phyloP scores from a whole-genome alignment of 2,797 vertebrate genomes.

The Malacoraja senta region DNA sequence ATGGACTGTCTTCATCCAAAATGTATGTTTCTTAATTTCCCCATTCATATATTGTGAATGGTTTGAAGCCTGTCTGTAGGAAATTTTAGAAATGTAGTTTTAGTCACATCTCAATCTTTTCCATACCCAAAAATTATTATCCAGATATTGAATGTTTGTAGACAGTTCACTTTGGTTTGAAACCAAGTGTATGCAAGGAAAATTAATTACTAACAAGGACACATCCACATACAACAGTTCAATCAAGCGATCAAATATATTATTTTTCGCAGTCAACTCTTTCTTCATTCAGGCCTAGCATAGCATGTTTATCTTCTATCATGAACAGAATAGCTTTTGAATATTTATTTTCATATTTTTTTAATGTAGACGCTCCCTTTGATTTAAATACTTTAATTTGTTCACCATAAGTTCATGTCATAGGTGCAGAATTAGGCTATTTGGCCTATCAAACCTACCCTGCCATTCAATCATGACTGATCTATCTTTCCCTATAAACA shows the following conservation, averaged over 20 bases:
- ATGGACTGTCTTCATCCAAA: neutral
- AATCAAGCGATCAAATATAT: too few species aligned
- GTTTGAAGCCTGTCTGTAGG: neutral
- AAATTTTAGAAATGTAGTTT: neutral
- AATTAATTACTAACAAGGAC: neutral
- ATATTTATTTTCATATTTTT: neutral
- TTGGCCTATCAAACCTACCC: too few species aligned
- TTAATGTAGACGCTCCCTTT: neutral
- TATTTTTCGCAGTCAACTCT: neutral
- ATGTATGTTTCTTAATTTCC: neutral
- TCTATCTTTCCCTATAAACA: too few species aligned
- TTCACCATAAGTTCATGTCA: neutral
- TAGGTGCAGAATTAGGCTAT: too few species aligned
- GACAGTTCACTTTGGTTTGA: too few species aligned
- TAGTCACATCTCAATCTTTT: neutral
- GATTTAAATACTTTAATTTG: neutral
- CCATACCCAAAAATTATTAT: neutral
- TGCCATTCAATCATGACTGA: too few species aligned
- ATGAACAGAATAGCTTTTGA: neutral
- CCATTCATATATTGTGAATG: neutral
- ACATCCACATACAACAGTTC: too few species aligned
- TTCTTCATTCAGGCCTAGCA: neutral
- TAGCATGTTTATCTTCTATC: neutral
- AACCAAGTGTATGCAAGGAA: too few species aligned
- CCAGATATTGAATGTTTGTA: neutral